Evolutionary conservation across 2,888 invertebrate species (phyloP), one percentile per base, ranked within the genome.

Genomic region (Caenorhabditis sp.): DNA sequence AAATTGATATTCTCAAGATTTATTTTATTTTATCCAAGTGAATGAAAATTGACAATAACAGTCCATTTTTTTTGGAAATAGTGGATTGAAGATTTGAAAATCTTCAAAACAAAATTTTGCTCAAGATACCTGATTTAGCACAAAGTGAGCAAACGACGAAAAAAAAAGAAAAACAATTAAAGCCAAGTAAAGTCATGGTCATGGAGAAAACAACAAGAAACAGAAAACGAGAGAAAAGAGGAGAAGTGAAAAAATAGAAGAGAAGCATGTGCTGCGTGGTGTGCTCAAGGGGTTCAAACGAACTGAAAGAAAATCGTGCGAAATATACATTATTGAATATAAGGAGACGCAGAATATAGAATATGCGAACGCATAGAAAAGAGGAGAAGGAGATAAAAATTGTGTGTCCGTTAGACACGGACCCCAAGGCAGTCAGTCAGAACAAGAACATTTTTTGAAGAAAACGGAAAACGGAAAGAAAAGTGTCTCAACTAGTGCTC

Each of bases 121-220:
- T n/a, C n/a, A n/a, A n/a, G n/a, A 31, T 31, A 31, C 4, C 4
- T 31, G 5, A 31, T 31, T 7, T 4, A 31, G 31, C 4, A 4
- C 31, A 7, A 4, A 31, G 5, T 10, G 31, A 31, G 31, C 31
- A 10, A 43, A 43, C 3, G 3, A 14, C 14, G 14, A 14, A 12
- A 12, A 14, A 17, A 43, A 43, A 43, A 43, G 14, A 14, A 43
- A 43, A 43, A 43, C 43, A 43, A 43, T 43, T 43, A 43, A 17
- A 43, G 43, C 43, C 43, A 43, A 43, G 43, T 43, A 43, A 43
- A 43, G 43, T 43, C 43, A 43, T 43, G 43, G 43, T 31, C 31
- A 31, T 31, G 31, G 31, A 31, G 5, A 31, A 31, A 43, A 43
- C 12, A 43, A 43, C 43, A 43, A 43, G 43, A 43, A 17, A 17